A percentile compares a stretch with the other conserved stretches of the same genome.
phyloP scores from a whole-genome alignment of 2,113 vertebrate species.

The Oreochromis spilurus region DNA sequence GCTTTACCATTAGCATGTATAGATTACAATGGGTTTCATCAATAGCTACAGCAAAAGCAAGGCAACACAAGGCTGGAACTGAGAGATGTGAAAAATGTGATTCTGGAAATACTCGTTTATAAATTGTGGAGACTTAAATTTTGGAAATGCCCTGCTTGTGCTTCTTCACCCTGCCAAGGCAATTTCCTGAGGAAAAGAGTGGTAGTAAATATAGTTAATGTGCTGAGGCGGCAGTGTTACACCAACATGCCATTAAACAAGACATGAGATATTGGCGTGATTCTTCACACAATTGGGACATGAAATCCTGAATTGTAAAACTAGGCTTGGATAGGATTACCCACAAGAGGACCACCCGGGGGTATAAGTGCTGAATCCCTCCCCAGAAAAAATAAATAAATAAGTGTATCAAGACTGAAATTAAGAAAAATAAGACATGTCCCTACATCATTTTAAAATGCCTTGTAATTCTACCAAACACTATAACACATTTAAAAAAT shows the following conservation, averaged over 20 bases:
- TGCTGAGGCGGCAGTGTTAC: slow-evolving; percentile 60
- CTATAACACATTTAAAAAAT: background rate
- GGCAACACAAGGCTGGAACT: background rate
- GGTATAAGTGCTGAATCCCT: background rate
- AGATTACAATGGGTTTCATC: slow-evolving; percentile 3
- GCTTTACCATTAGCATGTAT: slow-evolving; percentile 37
- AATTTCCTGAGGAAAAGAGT: slow-evolving; percentile 66
- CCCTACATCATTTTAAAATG: background rate
- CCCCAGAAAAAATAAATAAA: background rate
- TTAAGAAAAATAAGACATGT: background rate
- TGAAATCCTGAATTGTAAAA: slow-evolving; percentile 57
- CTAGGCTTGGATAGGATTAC: slow-evolving; percentile 24
- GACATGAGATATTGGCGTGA: slow-evolving; percentile 61
- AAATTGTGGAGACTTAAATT: slow-evolving; percentile 58
- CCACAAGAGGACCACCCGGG: background rate
- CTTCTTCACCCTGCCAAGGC: slow-evolving; percentile 57
- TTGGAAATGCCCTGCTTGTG: slow-evolving; percentile 43
- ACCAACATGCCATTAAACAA: slow-evolving; percentile 50
- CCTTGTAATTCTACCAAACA: background rate
- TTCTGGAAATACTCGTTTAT: slow-evolving; percentile 19
- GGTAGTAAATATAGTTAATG: slow-evolving; percentile 76
- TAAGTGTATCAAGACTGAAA: background rate
- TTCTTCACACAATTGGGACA: slow-evolving; percentile 55
- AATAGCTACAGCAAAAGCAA: background rate
- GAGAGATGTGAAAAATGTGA: slow-evolving; percentile 11